Evolutionary conservation across 2,797 vertebrate genomes (phyloP), one percentile per base, ranked within the genome.

Genomic region (Momotus momota): DNA sequence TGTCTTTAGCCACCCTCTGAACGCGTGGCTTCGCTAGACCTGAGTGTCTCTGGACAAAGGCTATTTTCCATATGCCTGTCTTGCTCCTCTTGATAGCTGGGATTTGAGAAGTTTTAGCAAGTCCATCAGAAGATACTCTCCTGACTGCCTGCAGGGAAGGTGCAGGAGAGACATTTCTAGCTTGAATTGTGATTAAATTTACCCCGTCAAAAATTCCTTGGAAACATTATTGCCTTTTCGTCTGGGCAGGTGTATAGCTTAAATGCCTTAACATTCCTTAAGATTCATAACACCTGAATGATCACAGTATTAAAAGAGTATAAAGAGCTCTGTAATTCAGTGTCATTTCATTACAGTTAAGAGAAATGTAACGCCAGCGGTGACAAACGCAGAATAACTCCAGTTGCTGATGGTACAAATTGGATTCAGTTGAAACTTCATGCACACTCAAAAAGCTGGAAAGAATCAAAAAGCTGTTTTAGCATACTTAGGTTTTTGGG

Each of bases 351-450:
- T 85, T 87, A 79, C 0, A 0, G 48, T 41, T 85, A 43, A 57
- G 51, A 89, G 78, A 43, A 87, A 82, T 91, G 66, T 78, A 90
- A 94, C 71, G 73, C 52, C 81, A 95, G 41, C 72, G 77, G 81
- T 88, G 79, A 90, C 81, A 94, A 93, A 92, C 52, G 86, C 77
- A 70, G 81, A 90, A 74, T 86, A 86, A 57, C 52, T 93, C 64
- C n/a, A 60, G 87, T 71, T 94, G 79, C 88, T 92, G 75, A 83
- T 51, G 75, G 31, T 55, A 92, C 55, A 90, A 93, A 94, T 60
- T 89, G 74, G 62, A 64, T 92, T 92, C 55, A 38, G 14, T 51
- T 80, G 81, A 81, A 91, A 60, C 55, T 94, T 70, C 67, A 26
- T 5, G 21, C 33, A 51, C 0, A 13, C 35, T 77, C 49, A 64